phyloP scores from a whole-genome alignment of 2,888 invertebrate species.

The Fragum whitleyi region DNA sequence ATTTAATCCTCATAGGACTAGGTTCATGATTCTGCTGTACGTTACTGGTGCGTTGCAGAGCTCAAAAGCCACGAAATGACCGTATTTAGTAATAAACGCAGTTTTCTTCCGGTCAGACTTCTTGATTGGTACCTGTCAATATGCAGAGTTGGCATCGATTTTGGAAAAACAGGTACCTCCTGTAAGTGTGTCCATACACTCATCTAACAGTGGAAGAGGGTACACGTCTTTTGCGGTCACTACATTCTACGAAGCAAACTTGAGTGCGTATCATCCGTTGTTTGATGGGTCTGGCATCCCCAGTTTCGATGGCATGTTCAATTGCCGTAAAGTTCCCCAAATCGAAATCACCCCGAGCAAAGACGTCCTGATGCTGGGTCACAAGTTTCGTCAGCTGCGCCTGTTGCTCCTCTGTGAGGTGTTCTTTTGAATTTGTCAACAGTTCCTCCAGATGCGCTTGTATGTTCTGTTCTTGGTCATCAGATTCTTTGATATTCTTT shows the following conservation, averaged over 20 bases:
- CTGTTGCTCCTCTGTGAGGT: too few species aligned
- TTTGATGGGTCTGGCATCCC: too few species aligned
- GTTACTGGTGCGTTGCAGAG: conserved; percentile 64
- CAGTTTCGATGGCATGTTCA: too few species aligned
- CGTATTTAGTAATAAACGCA: conserved; percentile 60
- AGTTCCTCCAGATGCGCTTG: too few species aligned
- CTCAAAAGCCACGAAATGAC: conserved; percentile 59
- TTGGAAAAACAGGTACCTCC: conserved; percentile 45
- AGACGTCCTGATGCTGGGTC: too few species aligned
- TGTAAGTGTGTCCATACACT: conserved; percentile 47
- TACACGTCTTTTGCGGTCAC: conserved; percentile 44
- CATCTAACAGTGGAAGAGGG: conserved; percentile 44
- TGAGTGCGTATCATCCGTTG: too few species aligned
- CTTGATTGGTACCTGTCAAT: conserved; percentile 53
- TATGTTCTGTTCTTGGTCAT: too few species aligned
- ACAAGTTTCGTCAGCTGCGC: too few species aligned
- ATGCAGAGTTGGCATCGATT: conserved; percentile 52
- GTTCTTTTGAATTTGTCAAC: too few species aligned
- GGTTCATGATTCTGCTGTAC: conserved; percentile 45
- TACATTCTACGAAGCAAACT: conserved; percentile 36
- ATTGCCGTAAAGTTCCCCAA: too few species aligned
- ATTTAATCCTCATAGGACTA: conserved; percentile 48
- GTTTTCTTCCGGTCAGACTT: conserved; percentile 55
- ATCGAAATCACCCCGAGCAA: too few species aligned
- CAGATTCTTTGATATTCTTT: too few species aligned